A percentile compares a stretch with the other conserved stretches of the same genome.
phyloP scores from a whole-genome alignment of 2,797 vertebrate genomes.

The Cercopithecus hamlyni region DNA sequence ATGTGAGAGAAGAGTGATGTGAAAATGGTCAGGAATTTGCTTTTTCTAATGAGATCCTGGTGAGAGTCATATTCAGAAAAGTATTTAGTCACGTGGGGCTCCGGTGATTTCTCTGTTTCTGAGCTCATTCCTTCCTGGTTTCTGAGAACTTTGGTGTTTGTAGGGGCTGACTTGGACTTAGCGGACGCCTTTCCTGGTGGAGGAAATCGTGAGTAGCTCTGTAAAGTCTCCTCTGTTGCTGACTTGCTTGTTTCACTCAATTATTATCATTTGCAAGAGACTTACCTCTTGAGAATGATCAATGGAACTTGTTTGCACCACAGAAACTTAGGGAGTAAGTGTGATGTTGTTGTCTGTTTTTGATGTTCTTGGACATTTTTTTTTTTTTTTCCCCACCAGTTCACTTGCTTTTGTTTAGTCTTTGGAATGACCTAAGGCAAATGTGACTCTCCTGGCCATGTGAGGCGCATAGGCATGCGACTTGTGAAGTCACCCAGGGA shows the following conservation, averaged over 20 bases:
- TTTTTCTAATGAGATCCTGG: rapidly evolving
- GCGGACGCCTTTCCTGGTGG: background rate
- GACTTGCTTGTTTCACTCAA: rapidly evolving
- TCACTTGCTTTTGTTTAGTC: no score
- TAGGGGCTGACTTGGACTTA: background rate
- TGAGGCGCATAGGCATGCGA: no score
- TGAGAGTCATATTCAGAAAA: rapidly evolving
- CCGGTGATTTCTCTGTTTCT: rapidly evolving
- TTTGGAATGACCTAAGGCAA: no score
- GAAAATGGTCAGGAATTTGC: background rate
- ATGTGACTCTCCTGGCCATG: no score
- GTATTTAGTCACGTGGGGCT: rapidly evolving
- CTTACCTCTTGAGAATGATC: background rate
- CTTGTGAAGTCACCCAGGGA: no score
- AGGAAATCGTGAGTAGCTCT: background rate
- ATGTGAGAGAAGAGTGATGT: background rate
- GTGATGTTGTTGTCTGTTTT: no score
- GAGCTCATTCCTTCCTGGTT: background rate
- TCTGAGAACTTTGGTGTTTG: rapidly evolving
- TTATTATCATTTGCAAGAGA: background rate
- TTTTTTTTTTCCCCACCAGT: background rate
- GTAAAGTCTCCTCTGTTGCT: rapidly evolving
- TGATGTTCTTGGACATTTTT: background rate
- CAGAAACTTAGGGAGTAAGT: no score
- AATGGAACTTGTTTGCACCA: rapidly evolving